phyloP scores from a whole-genome alignment of 2,113 vertebrate genomes.

The Paedocypris sp. region DNA sequence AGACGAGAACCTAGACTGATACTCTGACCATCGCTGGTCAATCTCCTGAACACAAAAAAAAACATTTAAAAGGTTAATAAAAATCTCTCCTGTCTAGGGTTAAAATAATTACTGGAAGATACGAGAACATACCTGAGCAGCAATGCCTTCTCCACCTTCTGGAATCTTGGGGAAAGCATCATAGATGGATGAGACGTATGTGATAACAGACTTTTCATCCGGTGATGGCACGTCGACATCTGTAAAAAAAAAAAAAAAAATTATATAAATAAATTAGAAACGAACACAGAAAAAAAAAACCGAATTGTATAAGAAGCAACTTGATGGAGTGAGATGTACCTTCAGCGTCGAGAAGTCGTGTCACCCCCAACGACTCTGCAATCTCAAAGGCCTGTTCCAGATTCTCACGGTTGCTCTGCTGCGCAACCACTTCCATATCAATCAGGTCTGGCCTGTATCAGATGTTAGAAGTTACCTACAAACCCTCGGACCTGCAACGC shows the following conservation, averaged over 20 bases:
- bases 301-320: too few species aligned
- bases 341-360: conserved; percentile 87
- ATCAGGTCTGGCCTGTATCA: conserved; percentile 85
- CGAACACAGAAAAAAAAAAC: background rate
- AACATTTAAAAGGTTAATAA: background rate
- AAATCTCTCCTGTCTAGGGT: too few species aligned
- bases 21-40: conserved; percentile 86
- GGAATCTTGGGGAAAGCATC: conserved; percentile 98
- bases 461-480: too few species aligned
- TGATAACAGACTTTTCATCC: conserved; percentile 97
- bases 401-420: conserved; percentile 88
- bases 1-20: conserved; percentile 78
- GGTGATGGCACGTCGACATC: conserved; percentile 92
- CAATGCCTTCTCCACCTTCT: conserved; percentile 88
- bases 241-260: conserved; percentile 35
- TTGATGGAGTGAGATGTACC: too few species aligned
- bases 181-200: conserved; percentile 96
- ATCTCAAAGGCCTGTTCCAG: conserved; percentile 97
- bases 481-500: too few species aligned
- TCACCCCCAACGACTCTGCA: conserved; percentile 87
- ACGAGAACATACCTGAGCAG: conserved; percentile 70
- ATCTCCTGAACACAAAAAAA: conserved; percentile 69
- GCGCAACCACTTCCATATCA: conserved; percentile 84
- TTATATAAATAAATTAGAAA: background rate
- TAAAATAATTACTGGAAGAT: too few species aligned